Base-by-base conservation (phyloP, 2,113 vertebrate species). In the Turnix velox region DNA sequence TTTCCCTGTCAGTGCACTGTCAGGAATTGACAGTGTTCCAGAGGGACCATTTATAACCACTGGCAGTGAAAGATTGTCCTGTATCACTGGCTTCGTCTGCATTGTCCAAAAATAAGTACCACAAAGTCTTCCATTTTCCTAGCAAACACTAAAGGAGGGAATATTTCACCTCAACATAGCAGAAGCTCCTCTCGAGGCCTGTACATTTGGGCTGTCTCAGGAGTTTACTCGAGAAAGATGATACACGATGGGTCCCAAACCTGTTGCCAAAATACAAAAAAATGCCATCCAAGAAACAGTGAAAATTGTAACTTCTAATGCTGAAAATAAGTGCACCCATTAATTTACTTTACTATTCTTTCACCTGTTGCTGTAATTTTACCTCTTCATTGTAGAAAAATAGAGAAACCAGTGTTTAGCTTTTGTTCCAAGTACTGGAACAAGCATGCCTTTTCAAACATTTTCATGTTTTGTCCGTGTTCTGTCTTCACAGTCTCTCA, bases 1-100 rank as follows among this genome's bases (percentile, higher is more conserved):
- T 94, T 76, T 68, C 52, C 86, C 40, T 2, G 6, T 58, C 10
- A 4, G 31, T 58, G 30, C 0, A 0, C 55, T 77, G 33, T 48
- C 23, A 12, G 82, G 68, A 74, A 22, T 28, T 83, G 76, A 59
- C 61, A 84, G 40, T 0, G 0, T 92, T 88, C 92, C 86, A 87
- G 76, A 57, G 48, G 57, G 52, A 92, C 24, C 40, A 45, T 84
- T 86, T 89, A 65, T 84, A 93, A 86, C 61, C 61, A 11, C 61
- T 86, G 88, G 37, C 88, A 90, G 73, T 57, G 62, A 75, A 86
- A 72, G 79, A 94, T 52, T 81, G 59, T 88, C 72, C 65, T 63
- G 37, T 86, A 28, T 35, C 37, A 4, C 73, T 84, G 76, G 39
- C 72, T 92, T 77, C 80, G 92, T 73, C 37, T 75, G 72, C n/a